Evolutionary conservation across 2,888 invertebrate species (phyloP).

Genomic region (Heteromyza rotundicornis): DNA sequence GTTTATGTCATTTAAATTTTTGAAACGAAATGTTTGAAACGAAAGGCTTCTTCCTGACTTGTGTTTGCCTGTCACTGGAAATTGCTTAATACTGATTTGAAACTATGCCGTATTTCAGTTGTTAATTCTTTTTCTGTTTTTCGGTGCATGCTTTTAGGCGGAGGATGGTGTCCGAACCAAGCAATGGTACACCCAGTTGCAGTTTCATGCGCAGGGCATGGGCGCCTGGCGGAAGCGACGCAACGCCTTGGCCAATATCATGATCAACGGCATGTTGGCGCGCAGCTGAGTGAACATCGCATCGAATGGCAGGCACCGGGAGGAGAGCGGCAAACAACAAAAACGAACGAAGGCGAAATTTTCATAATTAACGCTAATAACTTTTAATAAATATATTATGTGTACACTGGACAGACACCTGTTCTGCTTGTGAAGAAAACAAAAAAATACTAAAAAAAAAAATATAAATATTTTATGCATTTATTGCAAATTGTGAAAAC

Average conservation of each 20-base stretch:
- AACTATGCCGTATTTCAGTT: too few relatives aligned
- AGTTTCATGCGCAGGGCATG: constrained; percentile 89
- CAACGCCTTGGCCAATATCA: constrained; percentile 94
- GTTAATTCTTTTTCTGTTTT: constrained; percentile 6
- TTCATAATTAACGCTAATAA: too few relatives aligned
- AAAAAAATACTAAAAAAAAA: constrained; percentile 11
- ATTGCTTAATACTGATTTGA: too few relatives aligned
- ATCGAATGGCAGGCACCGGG: not conserved
- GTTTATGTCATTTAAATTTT: too few relatives aligned
- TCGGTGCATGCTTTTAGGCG: constrained; percentile 67
- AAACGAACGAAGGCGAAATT: constrained; percentile 10
- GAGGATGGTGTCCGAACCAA: constrained; percentile 86
- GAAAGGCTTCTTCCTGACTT: too few relatives aligned
- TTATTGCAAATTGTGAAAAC: constrained; percentile 7
- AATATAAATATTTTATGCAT: constrained; percentile 8
- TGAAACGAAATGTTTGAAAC: too few relatives aligned
- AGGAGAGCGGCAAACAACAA: constrained; percentile 9
- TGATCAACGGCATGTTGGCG: constrained; percentile 86
- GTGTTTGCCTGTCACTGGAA: too few relatives aligned
- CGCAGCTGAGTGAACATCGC: constrained; percentile 32
- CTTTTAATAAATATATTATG: too few relatives aligned
- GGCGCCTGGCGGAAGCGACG: constrained; percentile 91
- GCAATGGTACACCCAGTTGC: constrained; percentile 88
- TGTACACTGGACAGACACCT: too few relatives aligned
- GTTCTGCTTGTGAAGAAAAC: not conserved